Base-by-base conservation (phyloP, 2,888 invertebrate species). In the Drosophila pegasa region DNA sequence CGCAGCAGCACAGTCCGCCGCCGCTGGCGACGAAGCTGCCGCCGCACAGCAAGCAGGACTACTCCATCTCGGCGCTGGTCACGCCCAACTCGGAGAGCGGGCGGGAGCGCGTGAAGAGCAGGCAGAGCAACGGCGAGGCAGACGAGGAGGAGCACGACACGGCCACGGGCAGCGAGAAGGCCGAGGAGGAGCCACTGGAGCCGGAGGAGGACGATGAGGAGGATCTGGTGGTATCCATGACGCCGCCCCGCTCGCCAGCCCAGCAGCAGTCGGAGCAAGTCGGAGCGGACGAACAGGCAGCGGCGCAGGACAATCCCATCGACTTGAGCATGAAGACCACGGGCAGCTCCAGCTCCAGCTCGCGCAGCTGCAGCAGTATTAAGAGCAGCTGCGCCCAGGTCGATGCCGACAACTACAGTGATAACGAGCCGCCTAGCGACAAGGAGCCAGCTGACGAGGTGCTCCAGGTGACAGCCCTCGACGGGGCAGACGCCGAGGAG, bases 291-390 rank as follows among this genome's bases (percentile, higher is more conserved):
- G 93, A 93, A 0, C 75, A 93, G 1, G 37, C 62, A 0, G 80
- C 72, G 10, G 91, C 93, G 0, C 80, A 78, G 54, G 96, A 96
- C 75, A 95, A 95, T 88, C 97, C 97, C 2, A 96, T 97, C 91
- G 97, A 97, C 89, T 92, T 97, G 72, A 96, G 96, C 37, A 95
- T 96, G 93, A 96, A 95, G 48, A 85, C 83, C 86, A 94, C 95
- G 0, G 93, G 93, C 22, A 95, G 95, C 43, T 89, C 82, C 3
- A 57, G 70, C 63, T 93, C 33, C 54, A 60, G 71, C 60, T 93
- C 25, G 48, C 88, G 91, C 58, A 87, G 90, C n/a, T 52, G 52
- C 59, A 59, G 50, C 45, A 67, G 67, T 38, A 38, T 65, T 43
- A 86, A 87, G 38, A 83, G 87, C 51, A 91, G 89, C 68, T 80